phyloP scores from a whole-genome alignment of 1,140 invertebrate species.

The Lepidotrigona ventralis region DNA sequence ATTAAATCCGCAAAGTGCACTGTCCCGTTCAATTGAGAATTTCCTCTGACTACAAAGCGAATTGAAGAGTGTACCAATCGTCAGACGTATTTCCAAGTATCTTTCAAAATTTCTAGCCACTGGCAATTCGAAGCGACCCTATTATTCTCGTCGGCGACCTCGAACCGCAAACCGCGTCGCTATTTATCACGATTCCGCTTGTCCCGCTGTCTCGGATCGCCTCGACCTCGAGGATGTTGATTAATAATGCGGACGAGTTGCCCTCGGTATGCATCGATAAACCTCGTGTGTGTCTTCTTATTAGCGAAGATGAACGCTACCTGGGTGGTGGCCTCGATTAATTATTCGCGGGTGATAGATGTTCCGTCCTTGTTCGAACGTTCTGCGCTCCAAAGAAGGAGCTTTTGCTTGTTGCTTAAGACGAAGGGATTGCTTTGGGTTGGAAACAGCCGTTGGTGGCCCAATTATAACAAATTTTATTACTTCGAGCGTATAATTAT shows the following conservation, averaged over 20 bases:
- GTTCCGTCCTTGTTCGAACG: conserved; percentile 1
- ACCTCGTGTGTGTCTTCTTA: conserved; percentile 7
- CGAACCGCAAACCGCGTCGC: neutral
- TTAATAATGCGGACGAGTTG: conserved; percentile 46
- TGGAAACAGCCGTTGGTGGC: neutral
- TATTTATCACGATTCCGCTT: conserved; percentile 45
- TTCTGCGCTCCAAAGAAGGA: neutral
- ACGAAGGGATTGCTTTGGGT: neutral
- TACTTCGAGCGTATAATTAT: no score
- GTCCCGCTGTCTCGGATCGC: neutral
- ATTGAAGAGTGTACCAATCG: no score
- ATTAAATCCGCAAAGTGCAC: no score
- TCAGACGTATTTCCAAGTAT: neutral
- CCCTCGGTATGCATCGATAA: conserved; percentile 11
- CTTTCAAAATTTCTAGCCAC: neutral
- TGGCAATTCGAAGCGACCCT: neutral
- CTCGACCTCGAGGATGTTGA: conserved; percentile 35
- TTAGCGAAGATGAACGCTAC: conserved; percentile 20
- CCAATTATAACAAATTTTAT: neutral
- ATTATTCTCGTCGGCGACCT: conserved; percentile 23
- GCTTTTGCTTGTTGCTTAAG: neutral
- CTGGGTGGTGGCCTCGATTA: conserved; percentile 54
- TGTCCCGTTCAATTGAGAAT: no score
- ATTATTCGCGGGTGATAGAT: conserved; percentile 48
- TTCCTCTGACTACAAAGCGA: no score